These are phyloP conservation scores for Theretra japonica DNA, from an alignment of 2,888 invertebrate genomes.

Conservation along the genomic window DNA sequence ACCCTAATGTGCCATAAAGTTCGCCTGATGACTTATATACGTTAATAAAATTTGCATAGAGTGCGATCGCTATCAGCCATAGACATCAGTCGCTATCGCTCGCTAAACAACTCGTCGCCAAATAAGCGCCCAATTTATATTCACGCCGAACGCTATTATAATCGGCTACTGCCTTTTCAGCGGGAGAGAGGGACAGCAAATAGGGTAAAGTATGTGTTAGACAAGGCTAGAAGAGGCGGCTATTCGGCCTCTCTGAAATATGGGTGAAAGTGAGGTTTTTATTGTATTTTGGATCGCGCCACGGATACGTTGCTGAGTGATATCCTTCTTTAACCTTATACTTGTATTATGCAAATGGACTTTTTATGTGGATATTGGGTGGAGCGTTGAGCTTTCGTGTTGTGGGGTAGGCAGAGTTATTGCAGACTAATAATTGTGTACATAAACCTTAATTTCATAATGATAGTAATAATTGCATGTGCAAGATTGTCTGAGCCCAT, in stretches of 20 bases:
- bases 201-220: conserved; percentile 35
- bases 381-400: neutral
- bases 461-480: too few species aligned
- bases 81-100: conserved; percentile 33
- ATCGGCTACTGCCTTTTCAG: conserved; percentile 56
- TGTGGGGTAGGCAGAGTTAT: neutral
- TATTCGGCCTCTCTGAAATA: conserved; percentile 56
- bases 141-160: conserved; percentile 70
- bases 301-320: conserved; percentile 51
- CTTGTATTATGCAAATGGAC: conserved; percentile 40
- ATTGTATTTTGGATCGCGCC: conserved; percentile 67
- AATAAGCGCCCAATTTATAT: conserved; percentile 81
- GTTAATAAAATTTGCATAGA: conserved; percentile 73
- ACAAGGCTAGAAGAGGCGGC: conserved; percentile 45
- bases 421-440: neutral
- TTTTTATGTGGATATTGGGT: conserved; percentile 14
- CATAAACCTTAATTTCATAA: neutral
- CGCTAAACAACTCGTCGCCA: conserved; percentile 78
- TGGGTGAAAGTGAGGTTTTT: conserved; percentile 64
- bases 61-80: conserved; percentile 36
- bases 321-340: conserved; percentile 35
- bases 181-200: conserved; percentile 46
- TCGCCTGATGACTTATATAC: conserved; percentile 47
- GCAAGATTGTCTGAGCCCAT: too few species aligned
- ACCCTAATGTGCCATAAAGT: neutral